Percentiles rank a stretch among this genome's conserved stretches.
Conservation (phyloP, 2,888 invertebrate species). For the Microctonus aethiopoides region DNA sequence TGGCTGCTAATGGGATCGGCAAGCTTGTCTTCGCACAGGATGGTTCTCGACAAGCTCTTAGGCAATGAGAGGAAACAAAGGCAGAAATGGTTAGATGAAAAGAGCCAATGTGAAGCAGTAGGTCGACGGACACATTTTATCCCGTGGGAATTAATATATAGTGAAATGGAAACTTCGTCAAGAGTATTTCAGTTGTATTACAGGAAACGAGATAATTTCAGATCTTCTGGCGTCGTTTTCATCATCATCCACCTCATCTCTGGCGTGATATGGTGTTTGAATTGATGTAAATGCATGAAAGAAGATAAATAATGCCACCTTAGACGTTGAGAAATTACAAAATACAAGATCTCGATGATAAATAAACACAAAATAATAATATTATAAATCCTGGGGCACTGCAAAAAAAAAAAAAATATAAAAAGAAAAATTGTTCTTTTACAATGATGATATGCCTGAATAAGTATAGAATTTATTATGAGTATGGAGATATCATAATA, state of each 20-base stretch:
- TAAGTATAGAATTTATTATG: not conserved
- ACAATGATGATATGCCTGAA: not conserved
- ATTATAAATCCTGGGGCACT: not conserved
- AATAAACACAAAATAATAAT: not conserved
- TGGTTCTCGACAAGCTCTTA: not conserved
- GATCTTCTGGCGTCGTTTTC: not conserved
- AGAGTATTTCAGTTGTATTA: constrained; percentile 10
- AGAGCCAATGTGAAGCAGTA: not conserved
- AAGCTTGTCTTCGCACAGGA: constrained; percentile 12
- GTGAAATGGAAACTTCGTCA: constrained; percentile 2
- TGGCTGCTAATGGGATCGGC: constrained; percentile 26
- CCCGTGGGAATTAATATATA: not conserved
- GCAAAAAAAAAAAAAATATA: not conserved
- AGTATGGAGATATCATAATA: not conserved
- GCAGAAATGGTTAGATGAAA: not conserved
- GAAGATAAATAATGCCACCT: not conserved
- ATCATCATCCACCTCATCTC: not conserved
- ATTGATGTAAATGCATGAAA: not conserved
- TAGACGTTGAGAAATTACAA: not conserved
- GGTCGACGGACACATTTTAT: not conserved
- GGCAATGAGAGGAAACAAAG: not conserved
- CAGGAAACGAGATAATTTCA: not conserved
- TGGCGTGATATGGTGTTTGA: not conserved
- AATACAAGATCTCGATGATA: not conserved
- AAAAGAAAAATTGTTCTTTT: not conserved